These are phyloP conservation scores for Chaetops frenatus DNA, from an alignment of 2,113 vertebrate genomes.

Conservation along the genomic window DNA sequence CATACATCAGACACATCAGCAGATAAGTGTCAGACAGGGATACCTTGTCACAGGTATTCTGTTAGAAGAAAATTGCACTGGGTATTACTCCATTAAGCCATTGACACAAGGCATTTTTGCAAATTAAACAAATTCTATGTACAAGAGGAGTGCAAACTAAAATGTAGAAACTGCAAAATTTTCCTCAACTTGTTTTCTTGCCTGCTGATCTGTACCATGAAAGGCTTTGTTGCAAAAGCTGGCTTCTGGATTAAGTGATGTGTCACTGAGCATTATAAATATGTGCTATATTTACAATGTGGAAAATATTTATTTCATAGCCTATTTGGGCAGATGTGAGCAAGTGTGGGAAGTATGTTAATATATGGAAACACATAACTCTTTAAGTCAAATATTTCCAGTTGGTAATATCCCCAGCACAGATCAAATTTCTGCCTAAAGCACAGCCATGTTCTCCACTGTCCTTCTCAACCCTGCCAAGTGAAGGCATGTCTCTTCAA, in stretches of 20 bases:
- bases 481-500: neutral
- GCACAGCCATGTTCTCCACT: conserved; percentile 17
- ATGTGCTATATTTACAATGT: conserved; percentile 60
- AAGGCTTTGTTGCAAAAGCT: conserved; percentile 30
- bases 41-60: neutral
- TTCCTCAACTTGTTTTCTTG: conserved; percentile 18
- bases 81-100: neutral
- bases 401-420: conserved; percentile 44
- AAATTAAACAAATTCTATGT: neutral
- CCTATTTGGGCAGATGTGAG: conserved; percentile 61
- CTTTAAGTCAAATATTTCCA: conserved; percentile 58
- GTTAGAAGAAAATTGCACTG: neutral
- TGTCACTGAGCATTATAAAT: conserved; percentile 27
- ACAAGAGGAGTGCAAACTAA: neutral
- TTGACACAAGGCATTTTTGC: neutral
- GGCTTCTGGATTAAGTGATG: conserved; percentile 43
- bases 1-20: too few relatives aligned
- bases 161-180: neutral
- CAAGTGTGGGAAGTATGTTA: conserved; percentile 53
- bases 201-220: neutral
- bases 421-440: conserved; percentile 56
- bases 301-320: conserved; percentile 66
- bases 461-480: neutral
- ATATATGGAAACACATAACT: conserved; percentile 50
- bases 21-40: too few relatives aligned